phyloP scores from a whole-genome alignment of 2,113 vertebrate genomes.

The Oryzias melastigma region DNA sequence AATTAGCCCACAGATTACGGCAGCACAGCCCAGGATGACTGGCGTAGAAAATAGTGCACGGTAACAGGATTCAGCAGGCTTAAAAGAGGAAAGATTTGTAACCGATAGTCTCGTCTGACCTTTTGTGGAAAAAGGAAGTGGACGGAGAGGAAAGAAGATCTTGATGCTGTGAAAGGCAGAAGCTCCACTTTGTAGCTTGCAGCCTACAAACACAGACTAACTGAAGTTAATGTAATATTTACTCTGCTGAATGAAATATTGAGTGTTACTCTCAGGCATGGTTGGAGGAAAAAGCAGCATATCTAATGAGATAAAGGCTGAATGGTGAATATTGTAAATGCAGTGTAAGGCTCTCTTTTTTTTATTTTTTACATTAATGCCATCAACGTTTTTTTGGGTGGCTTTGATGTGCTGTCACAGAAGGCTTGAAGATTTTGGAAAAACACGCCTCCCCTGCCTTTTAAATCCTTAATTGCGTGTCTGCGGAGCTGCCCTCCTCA shows the following conservation, averaged over 20 bases:
- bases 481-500: slow-evolving; percentile 26
- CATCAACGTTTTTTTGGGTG: neutral
- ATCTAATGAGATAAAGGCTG: slow-evolving; percentile 46
- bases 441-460: slow-evolving; percentile 10
- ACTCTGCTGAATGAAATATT: slow-evolving; percentile 72
- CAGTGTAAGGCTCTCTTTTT: slow-evolving; percentile 1
- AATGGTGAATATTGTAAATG: slow-evolving; percentile 15
- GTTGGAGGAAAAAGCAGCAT: slow-evolving; percentile 15
- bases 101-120: slow-evolving; percentile 45
- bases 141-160: slow-evolving; percentile 27
- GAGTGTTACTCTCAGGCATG: slow-evolving; percentile 58
- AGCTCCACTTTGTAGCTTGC: slow-evolving; percentile 34
- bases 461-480: slow-evolving; percentile 38
- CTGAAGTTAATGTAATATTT: slow-evolving; percentile 74
- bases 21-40: slow-evolving; percentile 21
- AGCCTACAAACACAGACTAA: slow-evolving; percentile 32
- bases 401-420: slow-evolving; percentile 22
- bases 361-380: neutral
- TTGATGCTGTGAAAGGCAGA: slow-evolving; percentile 35
- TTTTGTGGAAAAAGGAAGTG: slow-evolving; percentile 37
- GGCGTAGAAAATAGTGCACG: slow-evolving; percentile 17
- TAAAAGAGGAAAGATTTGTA: slow-evolving; percentile 22
- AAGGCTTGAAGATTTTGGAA: slow-evolving; percentile 30
- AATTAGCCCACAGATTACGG: slow-evolving; percentile 39
- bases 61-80: slow-evolving; percentile 34